Evolutionary conservation across 2,888 invertebrate genomes (phyloP), one percentile per base, ranked within the genome.

Genomic region (Corythucha ciliata): DNA sequence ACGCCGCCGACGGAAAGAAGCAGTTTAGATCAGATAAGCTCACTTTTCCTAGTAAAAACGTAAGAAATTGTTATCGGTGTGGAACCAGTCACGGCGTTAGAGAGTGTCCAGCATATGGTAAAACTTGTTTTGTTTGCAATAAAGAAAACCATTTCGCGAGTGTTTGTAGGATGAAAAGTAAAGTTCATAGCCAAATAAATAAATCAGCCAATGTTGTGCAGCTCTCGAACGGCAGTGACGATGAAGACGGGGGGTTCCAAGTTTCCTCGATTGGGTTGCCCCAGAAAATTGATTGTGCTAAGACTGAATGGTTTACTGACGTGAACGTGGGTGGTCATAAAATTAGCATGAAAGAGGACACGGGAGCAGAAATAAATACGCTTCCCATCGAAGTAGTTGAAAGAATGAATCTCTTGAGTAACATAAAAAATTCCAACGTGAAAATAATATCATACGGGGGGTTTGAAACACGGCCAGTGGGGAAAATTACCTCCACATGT

Each of bases 401-500:
- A 14, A 7, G 6, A 10, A 4, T 41, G 4, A 21, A 22, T 21
- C 22, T 25, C 25, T 22, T 41, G 12, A 12, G 14, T 2, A 21
- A n/a, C 10, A 22, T 8, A 2, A 10, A 10, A 2, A n/a, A 12
- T 5, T 26, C 25, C n/a, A n/a, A n/a, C n/a, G 16, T 49, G 27
- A 49, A 27, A 14, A 24, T 49, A 3, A 29, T 29, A 7, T 40
- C 49, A 16, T 49, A 40, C 32, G 49, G 49, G 14, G 49, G 49
- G 3, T 49, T 42, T 29, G 29, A 36, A 14, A 42, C 42, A 12
- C 29, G 18, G 18, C 49, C 49, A n/a, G 7, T 3, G 4, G 49
- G 49, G 2, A n/a, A n/a, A 18, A 32, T 21, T 22, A 6, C 12
- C 3, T 49, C 29, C n/a, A 2, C 14, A 18, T 18, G 26, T 36